These are phyloP conservation scores for Planiliza haematocheilus DNA, from an alignment of 2,113 vertebrate genomes.

Conservation along the genomic window DNA sequence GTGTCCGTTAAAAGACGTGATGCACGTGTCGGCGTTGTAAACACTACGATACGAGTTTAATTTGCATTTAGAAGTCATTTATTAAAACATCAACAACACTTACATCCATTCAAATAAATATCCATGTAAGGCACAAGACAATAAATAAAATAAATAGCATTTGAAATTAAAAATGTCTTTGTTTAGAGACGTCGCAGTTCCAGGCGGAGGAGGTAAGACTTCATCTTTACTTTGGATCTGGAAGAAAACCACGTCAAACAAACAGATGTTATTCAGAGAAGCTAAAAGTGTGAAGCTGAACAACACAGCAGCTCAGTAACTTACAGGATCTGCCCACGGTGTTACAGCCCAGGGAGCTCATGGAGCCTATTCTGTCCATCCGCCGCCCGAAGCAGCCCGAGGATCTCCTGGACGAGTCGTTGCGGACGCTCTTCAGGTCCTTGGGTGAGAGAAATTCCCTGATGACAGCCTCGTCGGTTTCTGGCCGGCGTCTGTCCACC, in stretches of 20 bases:
- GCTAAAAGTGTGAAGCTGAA: not conserved
- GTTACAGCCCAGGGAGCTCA: constrained; percentile 90
- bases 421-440: constrained; percentile 79
- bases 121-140: constrained; percentile 55
- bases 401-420: constrained; percentile 74
- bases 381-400: constrained; percentile 89
- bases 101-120: constrained; percentile 66
- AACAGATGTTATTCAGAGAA: not conserved
- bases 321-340: constrained; percentile 78
- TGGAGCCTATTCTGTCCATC: constrained; percentile 90
- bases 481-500: not conserved
- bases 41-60: not conserved
- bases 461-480: constrained; percentile 51
- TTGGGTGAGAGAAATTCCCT: constrained; percentile 72
- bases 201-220: constrained; percentile 71
- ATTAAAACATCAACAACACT: constrained; percentile 62
- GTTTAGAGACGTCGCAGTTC: constrained; percentile 57
- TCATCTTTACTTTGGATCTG: constrained; percentile 81
- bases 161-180: constrained; percentile 67
- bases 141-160: constrained; percentile 84
- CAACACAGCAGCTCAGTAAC: constrained; percentile 35
- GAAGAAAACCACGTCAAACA: constrained; percentile 16
- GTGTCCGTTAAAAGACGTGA: no score
- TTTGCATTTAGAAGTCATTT: constrained; percentile 78
- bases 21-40: not conserved